A percentile compares a stretch with the other conserved stretches of the same genome.
phyloP scores from a whole-genome alignment of 2,797 vertebrate species.

The Bradypus variegatus region DNA sequence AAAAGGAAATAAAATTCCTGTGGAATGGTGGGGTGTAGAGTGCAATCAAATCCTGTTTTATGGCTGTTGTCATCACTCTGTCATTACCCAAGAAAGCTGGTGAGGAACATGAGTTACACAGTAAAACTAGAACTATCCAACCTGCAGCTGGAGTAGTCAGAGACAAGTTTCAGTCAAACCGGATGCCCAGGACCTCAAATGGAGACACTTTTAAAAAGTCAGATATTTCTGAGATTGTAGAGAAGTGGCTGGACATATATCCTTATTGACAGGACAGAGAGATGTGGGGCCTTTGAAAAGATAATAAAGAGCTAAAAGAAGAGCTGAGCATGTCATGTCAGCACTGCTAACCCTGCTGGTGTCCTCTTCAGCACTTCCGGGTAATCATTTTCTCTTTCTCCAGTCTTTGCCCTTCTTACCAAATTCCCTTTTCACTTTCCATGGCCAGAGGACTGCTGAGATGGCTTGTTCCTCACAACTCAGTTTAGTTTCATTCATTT shows the following conservation, averaged over 20 bases:
- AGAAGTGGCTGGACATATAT: not conserved
- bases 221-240: not conserved
- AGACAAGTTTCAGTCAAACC: not conserved
- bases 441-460: conserved; percentile 19
- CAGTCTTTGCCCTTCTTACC: not conserved
- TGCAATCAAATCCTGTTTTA: not conserved
- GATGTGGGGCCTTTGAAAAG: not conserved
- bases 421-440: not conserved
- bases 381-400: not conserved
- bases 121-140: not conserved
- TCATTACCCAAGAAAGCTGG: not conserved
- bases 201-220: not conserved
- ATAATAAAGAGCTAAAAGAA: not conserved
- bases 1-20: not conserved
- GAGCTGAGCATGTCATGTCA: rapidly evolving
- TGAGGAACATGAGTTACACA: no score
- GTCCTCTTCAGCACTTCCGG: not conserved
- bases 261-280: not conserved
- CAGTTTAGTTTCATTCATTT: conserved; percentile 23
- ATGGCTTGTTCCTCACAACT: not conserved
- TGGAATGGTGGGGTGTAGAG: no score
- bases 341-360: not conserved
- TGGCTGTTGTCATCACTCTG: not conserved
- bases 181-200: not conserved
- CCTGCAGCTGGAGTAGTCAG: not conserved